Conservation (phyloP, 2,888 invertebrate genomes). For the Nymphalis c-album region DNA sequence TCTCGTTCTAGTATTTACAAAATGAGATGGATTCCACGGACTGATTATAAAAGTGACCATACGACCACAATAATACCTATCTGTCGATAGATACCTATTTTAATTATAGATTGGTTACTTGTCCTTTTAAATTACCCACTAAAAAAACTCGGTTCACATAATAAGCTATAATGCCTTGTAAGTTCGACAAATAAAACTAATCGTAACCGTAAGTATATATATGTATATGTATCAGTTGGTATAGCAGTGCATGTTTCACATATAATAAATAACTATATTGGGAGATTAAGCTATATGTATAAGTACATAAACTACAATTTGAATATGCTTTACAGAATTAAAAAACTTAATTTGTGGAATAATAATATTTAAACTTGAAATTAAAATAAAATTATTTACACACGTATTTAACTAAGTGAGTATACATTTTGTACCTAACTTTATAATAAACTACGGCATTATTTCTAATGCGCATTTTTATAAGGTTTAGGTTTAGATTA, state of each 20-base stretch:
- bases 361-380: too few species aligned
- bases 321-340: too few species aligned
- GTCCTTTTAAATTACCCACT: constrained; percentile 25
- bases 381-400: too few species aligned
- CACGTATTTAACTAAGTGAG: too few species aligned
- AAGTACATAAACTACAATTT: neutral
- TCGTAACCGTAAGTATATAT: too few species aligned
- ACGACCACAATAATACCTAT: constrained; percentile 38
- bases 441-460: too few species aligned
- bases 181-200: neutral
- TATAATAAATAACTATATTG: neutral
- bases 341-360: too few species aligned
- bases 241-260: neutral
- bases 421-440: too few species aligned
- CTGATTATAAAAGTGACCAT: constrained; percentile 44
- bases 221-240: too few species aligned
- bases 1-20: constrained; percentile 63
- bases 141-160: constrained; percentile 6
- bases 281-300: neutral
- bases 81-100: constrained; percentile 32
- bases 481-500: too few species aligned
- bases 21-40: constrained; percentile 56
- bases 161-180: neutral
- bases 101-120: constrained; percentile 39
- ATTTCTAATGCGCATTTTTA: too few species aligned